Conservation (phyloP, 1,140 invertebrate genomes). For the Euglossa dilemma region DNA sequence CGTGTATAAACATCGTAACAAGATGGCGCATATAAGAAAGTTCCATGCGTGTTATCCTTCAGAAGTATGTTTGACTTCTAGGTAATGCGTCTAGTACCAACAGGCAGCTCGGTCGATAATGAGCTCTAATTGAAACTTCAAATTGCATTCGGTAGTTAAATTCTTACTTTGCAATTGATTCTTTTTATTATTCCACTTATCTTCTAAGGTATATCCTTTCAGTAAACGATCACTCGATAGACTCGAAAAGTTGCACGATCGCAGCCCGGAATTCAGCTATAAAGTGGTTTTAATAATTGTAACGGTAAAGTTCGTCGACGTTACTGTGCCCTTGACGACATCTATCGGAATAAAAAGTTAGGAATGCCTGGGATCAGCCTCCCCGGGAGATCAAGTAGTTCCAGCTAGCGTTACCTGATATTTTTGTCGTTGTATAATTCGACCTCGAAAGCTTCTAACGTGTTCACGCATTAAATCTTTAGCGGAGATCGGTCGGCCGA, state of each 20-base stretch:
- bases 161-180: background rate
- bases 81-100: background rate
- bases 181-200: background rate
- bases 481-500: background rate
- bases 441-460: background rate
- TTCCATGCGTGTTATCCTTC: background rate
- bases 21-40: background rate
- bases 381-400: background rate
- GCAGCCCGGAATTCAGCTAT: background rate
- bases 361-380: background rate
- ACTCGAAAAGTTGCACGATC: background rate
- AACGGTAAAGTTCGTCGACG: background rate
- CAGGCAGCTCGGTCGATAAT: background rate
- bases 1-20: background rate
- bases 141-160: background rate
- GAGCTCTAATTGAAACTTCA: background rate
- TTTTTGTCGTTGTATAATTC: slow-evolving; percentile 1
- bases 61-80: background rate
- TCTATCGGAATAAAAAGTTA: background rate
- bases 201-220: background rate
- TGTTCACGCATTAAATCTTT: background rate
- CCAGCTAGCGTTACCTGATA: background rate
- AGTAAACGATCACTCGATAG: background rate
- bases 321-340: background rate
- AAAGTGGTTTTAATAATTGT: background rate